A percentile compares a stretch with the other conserved stretches of the same genome.
Conservation (phyloP, 2,888 invertebrate species). For the Drosophila meridiana region DNA sequence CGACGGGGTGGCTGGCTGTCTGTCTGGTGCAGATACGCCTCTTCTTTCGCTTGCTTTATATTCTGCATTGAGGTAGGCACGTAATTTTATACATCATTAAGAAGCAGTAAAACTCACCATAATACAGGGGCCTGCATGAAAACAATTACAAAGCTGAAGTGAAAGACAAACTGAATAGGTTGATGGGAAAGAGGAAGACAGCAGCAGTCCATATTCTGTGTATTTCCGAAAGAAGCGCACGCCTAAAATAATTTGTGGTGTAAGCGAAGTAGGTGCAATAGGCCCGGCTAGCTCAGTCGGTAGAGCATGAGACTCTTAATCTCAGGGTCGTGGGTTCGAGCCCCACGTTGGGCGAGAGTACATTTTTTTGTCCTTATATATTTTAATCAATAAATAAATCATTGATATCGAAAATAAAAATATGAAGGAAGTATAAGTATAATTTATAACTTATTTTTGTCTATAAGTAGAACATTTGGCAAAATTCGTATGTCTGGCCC, state of each 20-base stretch:
- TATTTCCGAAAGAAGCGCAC: neutral
- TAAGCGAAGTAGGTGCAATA: no score
- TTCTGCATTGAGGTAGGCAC: constrained; percentile 61
- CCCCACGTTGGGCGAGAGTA: constrained; percentile 73
- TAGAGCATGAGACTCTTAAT: constrained; percentile 81
- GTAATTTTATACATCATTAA: constrained; percentile 75
- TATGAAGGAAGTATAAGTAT: no score
- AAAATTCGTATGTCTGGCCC: constrained; percentile 68
- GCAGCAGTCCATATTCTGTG: neutral
- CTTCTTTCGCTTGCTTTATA: constrained; percentile 11
- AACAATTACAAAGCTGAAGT: constrained; percentile 30
- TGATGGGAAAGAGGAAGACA: neutral
- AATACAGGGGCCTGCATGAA: constrained; percentile 32
- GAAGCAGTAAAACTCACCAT: constrained; percentile 57
- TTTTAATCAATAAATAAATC: no score
- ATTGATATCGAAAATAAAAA: no score
- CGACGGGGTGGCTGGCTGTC: constrained; percentile 14
- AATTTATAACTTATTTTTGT: no score
- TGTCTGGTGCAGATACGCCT: neutral
- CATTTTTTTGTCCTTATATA: no score
- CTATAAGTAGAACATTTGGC: no score
- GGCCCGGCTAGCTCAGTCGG: constrained; percentile 79
- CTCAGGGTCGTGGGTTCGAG: constrained; percentile 80
- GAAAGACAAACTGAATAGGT: neutral
- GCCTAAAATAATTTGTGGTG: constrained; percentile 15